A percentile compares a stretch with the other conserved stretches of the same genome.
phyloP scores from a whole-genome alignment of 2,113 vertebrate genomes.

The Brachyhypopomus occidentalis region DNA sequence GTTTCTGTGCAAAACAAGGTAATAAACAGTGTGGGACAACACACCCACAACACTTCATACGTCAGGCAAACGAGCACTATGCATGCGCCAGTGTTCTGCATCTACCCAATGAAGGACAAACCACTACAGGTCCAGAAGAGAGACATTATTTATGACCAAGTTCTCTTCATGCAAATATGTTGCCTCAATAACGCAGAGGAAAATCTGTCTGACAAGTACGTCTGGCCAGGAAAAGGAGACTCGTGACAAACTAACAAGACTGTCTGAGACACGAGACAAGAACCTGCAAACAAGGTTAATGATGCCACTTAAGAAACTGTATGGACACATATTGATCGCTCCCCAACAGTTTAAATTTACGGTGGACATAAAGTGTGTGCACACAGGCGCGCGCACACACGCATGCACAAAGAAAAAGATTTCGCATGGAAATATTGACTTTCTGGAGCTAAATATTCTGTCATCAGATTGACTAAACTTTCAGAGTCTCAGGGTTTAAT shows the following conservation, averaged over 20 bases:
- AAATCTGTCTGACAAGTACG: not conserved
- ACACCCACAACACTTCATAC: not conserved
- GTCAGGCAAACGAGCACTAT: not conserved
- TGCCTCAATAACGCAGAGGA: not conserved
- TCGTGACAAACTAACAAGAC: conserved; percentile 15
- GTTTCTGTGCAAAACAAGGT: not conserved
- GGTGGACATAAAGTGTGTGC: no score
- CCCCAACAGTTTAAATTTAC: no score
- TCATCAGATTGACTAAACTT: no score
- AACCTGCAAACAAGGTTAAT: conserved; percentile 3
- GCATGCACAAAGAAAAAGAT: no score
- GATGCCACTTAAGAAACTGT: no score
- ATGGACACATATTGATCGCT: no score
- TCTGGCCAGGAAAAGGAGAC: conserved; percentile 9
- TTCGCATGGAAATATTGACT: no score
- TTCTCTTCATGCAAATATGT: not conserved
- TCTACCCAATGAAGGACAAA: not conserved
- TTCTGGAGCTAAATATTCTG: no score
- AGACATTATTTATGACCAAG: not conserved
- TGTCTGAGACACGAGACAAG: conserved; percentile 14
- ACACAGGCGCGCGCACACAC: no score
- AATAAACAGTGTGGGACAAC: not conserved
- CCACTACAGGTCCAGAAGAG: not conserved
- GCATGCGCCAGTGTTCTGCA: not conserved
- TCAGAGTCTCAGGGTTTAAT: no score